Evolutionary conservation across 2,113 vertebrate species (phyloP).

Genomic region (Dipodomys merriami): DNA sequence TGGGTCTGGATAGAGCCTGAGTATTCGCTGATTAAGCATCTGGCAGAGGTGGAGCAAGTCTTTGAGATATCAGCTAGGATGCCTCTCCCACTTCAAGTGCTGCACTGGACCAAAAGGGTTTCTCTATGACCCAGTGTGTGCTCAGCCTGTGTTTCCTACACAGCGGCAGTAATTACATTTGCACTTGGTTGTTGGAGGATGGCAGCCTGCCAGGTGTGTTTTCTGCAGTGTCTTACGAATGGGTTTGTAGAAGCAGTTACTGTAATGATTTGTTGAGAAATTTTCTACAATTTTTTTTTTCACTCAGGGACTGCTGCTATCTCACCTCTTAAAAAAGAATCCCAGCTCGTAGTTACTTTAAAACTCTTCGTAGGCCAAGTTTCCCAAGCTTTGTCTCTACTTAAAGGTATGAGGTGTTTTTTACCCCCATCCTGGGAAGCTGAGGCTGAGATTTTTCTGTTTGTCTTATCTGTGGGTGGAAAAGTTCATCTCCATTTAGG

Average conservation of each 20-base stretch:
- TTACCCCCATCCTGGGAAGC: background rate
- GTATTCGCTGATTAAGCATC: background rate
- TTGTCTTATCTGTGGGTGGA: constrained; percentile 33
- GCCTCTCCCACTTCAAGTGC: background rate
- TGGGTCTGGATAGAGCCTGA: background rate
- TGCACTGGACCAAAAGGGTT: background rate
- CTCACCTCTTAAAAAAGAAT: background rate
- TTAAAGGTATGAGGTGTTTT: background rate
- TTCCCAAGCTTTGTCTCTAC: constrained; percentile 1
- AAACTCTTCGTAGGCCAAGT: background rate
- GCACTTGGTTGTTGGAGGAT: background rate
- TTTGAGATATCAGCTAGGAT: background rate
- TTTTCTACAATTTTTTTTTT: background rate
- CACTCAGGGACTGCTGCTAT: background rate
- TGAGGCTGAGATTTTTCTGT: background rate
- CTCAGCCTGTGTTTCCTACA: background rate
- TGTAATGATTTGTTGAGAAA: constrained; percentile 20
- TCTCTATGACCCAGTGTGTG: accelerated
- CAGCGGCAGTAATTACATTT: background rate
- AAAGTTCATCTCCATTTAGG: constrained; percentile 31
- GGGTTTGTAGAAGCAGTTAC: background rate
- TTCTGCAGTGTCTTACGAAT: background rate
- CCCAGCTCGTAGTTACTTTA: background rate
- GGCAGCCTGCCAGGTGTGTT: background rate
- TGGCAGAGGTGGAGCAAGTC: background rate